Evolutionary conservation across 2,888 invertebrate genomes (phyloP), one percentile per base, ranked within the genome.

Genomic region (Bibio marci): DNA sequence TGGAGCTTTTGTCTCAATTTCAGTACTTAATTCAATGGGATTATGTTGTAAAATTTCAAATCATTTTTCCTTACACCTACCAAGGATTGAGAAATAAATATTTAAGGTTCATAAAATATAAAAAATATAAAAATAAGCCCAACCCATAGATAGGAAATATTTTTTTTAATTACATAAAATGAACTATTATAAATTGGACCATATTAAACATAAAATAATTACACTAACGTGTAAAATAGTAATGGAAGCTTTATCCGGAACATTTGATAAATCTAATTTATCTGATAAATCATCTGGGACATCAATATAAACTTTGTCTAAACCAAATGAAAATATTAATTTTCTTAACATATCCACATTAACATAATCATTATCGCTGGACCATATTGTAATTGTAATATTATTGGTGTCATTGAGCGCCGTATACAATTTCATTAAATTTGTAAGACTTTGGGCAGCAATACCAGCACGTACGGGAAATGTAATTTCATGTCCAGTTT

Each of bases 381-480:
- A 77, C 88, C 88, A 90, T 38, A 90, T 69, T 0, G 88, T 88
- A 44, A 91, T 59, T 0, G 83, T 79, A 25, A 52, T 45, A 18
- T 54, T 50, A 42, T 59, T 59, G 2, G 56, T 57, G 2, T 38
- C 46, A 30, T 53, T 55, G 0, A 60, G 48, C 4, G 54, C 64
- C 1, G 66, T 58, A 12, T 80, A 55, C 18, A 88, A 65, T 43
- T 64, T 64, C 13, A 71, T 58, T 12, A 88, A 57, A 4, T 69
- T 65, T 0, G 66, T 63, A 41, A 66, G 59, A 47, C 82, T 80
- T 49, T 76, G 68, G 0, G 77, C 76, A 0, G 79, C 80, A 17
- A 75, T 61, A 2, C 66, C 73, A 1, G 80, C 80, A 38, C 81
- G 63, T 3, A 82, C 78, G 1, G 90, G 80, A 51, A 87, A 88